phyloP scores from a whole-genome alignment of 2,113 vertebrate genomes.

The Diphyllodes magnificus region DNA sequence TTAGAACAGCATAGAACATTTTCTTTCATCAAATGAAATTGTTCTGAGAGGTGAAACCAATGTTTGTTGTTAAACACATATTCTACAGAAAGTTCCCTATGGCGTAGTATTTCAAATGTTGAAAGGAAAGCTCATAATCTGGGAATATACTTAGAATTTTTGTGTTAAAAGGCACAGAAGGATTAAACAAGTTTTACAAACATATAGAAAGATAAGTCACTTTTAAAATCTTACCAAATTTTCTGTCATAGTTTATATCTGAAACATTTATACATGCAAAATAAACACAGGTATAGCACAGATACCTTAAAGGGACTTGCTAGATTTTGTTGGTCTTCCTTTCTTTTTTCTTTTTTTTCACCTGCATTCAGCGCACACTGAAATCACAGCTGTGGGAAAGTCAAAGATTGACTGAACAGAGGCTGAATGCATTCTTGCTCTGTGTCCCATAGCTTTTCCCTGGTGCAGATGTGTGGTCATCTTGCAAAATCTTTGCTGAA shows the following conservation, averaged over 20 bases:
- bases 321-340: not conserved
- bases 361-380: not conserved
- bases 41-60: not conserved
- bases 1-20: not conserved
- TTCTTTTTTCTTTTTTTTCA: not conserved
- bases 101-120: not conserved
- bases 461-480: not conserved
- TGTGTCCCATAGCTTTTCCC: not conserved
- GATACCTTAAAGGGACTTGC: not conserved
- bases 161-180: not conserved
- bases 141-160: not conserved
- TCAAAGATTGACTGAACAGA: not conserved
- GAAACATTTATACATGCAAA: not conserved
- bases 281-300: not conserved
- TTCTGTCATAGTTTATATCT: not conserved
- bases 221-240: not conserved
- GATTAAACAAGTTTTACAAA: not conserved
- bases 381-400: not conserved
- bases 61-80: not conserved
- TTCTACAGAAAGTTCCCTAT: not conserved
- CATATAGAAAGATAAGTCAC: not conserved
- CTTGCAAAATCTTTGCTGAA: not conserved
- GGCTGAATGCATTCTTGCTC: not conserved
- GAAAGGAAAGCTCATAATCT: not conserved
- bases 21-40: not conserved